Evolutionary conservation across 2,888 invertebrate species (phyloP).

Genomic region (Phorcus lineatus): DNA sequence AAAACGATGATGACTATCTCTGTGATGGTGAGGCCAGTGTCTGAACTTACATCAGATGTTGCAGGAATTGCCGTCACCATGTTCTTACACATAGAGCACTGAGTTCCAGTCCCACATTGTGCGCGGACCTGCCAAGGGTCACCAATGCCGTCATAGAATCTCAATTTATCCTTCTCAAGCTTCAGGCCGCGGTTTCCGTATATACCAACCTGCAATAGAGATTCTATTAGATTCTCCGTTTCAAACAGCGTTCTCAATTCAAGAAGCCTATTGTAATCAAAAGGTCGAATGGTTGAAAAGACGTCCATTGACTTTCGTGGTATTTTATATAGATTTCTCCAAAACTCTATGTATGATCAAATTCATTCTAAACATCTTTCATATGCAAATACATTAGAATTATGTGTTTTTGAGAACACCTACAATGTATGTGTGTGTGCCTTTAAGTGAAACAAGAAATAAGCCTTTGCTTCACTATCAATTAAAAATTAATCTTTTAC

Average conservation of each 20-base stretch:
- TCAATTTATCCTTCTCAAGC: slow-evolving; percentile 21
- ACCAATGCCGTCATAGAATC: slow-evolving; percentile 34
- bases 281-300: too few species aligned
- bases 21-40: background rate
- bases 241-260: background rate
- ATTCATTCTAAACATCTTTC: too few species aligned
- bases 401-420: too few species aligned
- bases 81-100: background rate
- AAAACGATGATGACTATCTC: slow-evolving; percentile 12
- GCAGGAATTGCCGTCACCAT: background rate
- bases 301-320: too few species aligned
- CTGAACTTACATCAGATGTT: background rate
- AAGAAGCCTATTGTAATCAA: background rate
- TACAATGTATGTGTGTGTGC: too few species aligned
- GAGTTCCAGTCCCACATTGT: background rate
- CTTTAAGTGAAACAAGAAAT: too few species aligned
- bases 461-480: too few species aligned
- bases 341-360: too few species aligned
- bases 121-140: background rate
- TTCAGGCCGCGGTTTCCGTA: slow-evolving; percentile 27
- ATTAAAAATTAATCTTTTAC: too few species aligned
- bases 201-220: slow-evolving; percentile 31
- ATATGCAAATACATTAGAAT: too few species aligned
- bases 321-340: too few species aligned
- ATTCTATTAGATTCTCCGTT: background rate